A percentile compares a stretch with the other conserved stretches of the same genome.
Conservation (phyloP, 1,140 invertebrate species). For the Zophobas atratus region DNA sequence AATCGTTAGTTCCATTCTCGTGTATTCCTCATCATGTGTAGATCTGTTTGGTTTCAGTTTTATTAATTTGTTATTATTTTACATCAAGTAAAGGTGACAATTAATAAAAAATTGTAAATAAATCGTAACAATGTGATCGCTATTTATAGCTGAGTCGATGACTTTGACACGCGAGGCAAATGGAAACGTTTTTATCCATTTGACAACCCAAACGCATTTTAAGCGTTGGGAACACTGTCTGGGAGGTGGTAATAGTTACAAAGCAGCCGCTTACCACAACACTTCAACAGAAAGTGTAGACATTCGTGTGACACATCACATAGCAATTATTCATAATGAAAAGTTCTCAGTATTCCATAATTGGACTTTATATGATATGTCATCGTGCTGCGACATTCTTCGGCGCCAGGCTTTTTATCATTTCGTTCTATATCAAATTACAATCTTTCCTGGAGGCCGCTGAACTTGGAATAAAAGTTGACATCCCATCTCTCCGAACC, state of each 20-base stretch:
- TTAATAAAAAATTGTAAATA: too few species aligned
- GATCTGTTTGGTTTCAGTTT: too few species aligned
- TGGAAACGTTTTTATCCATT: neutral
- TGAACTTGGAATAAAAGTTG: slow-evolving; percentile 31
- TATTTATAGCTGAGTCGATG: too few species aligned
- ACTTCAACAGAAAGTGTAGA: neutral
- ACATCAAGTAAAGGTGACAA: too few species aligned
- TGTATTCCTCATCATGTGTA: too few species aligned
- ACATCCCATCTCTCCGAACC: slow-evolving; percentile 13
- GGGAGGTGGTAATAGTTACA: neutral
- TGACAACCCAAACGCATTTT: neutral
- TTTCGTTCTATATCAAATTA: slow-evolving; percentile 37
- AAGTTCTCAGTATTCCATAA: slow-evolving; percentile 26
- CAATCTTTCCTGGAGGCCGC: slow-evolving; percentile 19
- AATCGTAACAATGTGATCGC: too few species aligned
- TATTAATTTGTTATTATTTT: too few species aligned
- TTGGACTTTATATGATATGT: slow-evolving; percentile 24
- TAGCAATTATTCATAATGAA: slow-evolving; percentile 24
- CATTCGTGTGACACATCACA: slow-evolving; percentile 13
- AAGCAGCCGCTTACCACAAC: neutral
- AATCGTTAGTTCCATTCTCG: too few species aligned
- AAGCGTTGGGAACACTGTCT: neutral
- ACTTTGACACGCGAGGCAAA: too few species aligned
- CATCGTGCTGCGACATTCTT: slow-evolving; percentile 14
- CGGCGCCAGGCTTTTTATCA: slow-evolving; percentile 29